Conservation (phyloP, 1,140 invertebrate species). For the Apolygus lucorum region DNA sequence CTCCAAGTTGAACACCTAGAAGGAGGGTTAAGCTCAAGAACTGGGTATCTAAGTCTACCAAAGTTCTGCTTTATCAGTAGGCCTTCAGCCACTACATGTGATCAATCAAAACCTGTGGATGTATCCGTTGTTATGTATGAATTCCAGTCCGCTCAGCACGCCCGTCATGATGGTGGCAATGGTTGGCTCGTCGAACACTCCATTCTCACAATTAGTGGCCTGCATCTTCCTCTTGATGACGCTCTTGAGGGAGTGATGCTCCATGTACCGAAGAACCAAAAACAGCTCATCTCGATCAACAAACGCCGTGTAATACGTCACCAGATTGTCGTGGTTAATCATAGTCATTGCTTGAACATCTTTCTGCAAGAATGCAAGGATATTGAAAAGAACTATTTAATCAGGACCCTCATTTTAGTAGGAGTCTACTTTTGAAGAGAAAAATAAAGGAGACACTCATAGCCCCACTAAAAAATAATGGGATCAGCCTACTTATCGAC, state of each 20-base stretch:
- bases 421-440: no score
- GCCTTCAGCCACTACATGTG: no score
- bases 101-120: constrained; percentile 97
- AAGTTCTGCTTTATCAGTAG: no score
- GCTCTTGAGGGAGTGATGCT: constrained; percentile 87
- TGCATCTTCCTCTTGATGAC: constrained; percentile 97
- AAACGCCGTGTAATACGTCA: constrained; percentile 98
- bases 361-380: no score
- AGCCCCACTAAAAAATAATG: no score
- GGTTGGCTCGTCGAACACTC: constrained; percentile 96
- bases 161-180: constrained; percentile 99
- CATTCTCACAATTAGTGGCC: constrained; percentile 81
- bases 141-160: constrained; percentile 95
- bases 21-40: no score
- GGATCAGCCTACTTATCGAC: no score
- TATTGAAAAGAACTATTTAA: no score
- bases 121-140: constrained; percentile 97
- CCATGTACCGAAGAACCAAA: constrained; percentile 82
- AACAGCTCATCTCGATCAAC: constrained; percentile 95
- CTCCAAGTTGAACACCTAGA: no score
- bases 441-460: no score
- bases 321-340: constrained; percentile 98
- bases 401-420: no score
- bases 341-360: constrained; percentile 98
- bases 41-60: no score